Conservation (phyloP, 2,888 invertebrate species). For the Criorhina ranunculi region DNA sequence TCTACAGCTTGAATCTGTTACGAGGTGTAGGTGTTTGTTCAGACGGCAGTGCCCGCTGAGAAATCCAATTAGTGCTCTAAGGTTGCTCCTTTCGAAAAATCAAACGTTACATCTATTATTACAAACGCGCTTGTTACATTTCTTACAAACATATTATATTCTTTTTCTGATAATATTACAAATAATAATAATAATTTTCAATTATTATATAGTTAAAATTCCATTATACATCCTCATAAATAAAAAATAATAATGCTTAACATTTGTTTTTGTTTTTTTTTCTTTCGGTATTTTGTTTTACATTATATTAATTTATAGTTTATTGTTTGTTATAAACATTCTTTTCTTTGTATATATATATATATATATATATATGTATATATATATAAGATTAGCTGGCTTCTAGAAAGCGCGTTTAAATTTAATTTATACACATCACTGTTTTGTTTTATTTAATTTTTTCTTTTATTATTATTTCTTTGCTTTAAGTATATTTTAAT, state of each 20-base stretch:
- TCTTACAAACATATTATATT: constrained; percentile 78
- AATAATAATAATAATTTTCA: constrained; percentile 71
- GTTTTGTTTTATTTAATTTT: constrained; percentile 58
- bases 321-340: constrained; percentile 70
- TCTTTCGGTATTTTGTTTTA: constrained; percentile 26
- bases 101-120: too few species aligned
- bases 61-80: too few species aligned
- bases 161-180: constrained; percentile 70
- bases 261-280: constrained; percentile 46
- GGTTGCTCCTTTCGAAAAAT: too few species aligned
- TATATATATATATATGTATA: constrained; percentile 58
- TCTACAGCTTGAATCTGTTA: too few species aligned
- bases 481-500: constrained; percentile 65
- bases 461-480: constrained; percentile 34
- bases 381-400: constrained; percentile 70
- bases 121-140: constrained; percentile 66
- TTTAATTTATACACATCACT: constrained; percentile 75
- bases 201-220: constrained; percentile 74
- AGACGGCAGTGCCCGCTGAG: too few species aligned
- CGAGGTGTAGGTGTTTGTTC: too few species aligned
- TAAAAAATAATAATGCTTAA: constrained; percentile 76
- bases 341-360: constrained; percentile 65
- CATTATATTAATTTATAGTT: constrained; percentile 57
- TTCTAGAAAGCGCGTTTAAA: constrained; percentile 72
- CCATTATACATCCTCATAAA: constrained; percentile 72